Percentiles rank a stretch among this genome's conserved stretches.
Evolutionary conservation across 2,797 vertebrate species (phyloP).

Genomic region (Propithecus perrieri): DNA sequence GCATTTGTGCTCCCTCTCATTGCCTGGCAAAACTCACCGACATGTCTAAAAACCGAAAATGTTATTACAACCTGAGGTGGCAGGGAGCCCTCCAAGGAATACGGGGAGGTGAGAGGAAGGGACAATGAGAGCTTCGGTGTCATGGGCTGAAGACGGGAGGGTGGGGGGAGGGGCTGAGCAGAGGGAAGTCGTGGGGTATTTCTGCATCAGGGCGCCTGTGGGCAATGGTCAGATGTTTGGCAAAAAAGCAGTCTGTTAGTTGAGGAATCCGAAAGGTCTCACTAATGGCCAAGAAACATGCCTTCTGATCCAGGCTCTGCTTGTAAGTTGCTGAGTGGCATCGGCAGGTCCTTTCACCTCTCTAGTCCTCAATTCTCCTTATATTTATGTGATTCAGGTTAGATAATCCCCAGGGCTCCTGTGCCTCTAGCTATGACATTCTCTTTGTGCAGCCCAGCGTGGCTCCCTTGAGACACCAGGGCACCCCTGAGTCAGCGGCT

Average conservation of each 20-base stretch:
- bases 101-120: not conserved
- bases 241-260: not conserved
- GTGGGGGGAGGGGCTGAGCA: not conserved
- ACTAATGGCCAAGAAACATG: not conserved
- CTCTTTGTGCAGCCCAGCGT: not conserved
- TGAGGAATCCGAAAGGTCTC: not conserved
- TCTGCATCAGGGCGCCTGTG: fast-evolving
- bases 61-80: slow-evolving; percentile 50
- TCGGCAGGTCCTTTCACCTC: not conserved
- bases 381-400: not conserved
- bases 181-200: not conserved
- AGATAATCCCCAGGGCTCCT: not conserved
- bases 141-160: not conserved
- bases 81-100: not conserved
- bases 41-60: slow-evolving; percentile 60
- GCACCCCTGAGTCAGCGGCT: not conserved
- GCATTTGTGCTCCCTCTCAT: slow-evolving; percentile 30
- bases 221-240: not conserved
- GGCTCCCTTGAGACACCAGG: not conserved
- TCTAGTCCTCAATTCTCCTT: not conserved
- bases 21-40: slow-evolving; percentile 69
- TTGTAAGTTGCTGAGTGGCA: not conserved
- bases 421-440: not conserved
- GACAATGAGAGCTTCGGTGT: fast-evolving
- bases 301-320: not conserved